Evolutionary conservation across 53 echinoderm and acorn worm genomes (phyloP), one percentile per base, ranked within the genome.

Genomic region (Patiria pectinifera): DNA sequence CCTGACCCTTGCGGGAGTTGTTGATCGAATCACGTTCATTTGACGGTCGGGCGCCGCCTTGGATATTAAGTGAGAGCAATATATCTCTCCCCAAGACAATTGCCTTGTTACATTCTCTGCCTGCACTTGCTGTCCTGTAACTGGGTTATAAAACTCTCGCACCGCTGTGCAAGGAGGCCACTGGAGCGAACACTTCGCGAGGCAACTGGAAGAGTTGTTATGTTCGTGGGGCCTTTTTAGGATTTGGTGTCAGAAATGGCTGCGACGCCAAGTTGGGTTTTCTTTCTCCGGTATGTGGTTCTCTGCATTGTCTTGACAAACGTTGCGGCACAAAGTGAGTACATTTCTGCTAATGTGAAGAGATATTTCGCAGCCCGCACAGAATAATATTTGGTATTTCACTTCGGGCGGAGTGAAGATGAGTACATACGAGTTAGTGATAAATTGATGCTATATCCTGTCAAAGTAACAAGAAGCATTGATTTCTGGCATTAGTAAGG

Each of bases 271-370:
- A 66, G 6, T 46, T 0, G 23, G 45, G 12, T 6, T 53, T 63
- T 12, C 23, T 69, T 66, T 22, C 43, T 49, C 18, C 46, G 46
- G 80, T 90, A 45, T 80, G 25, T 15, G 23, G 15, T 90, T 9
- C 23, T 81, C 26, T 81, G 66, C 81, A 60, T 90, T 48, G 69
- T 90, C 59, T 43, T 80, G 80, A 90, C 90, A 71, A 90, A 63
- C 23, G 70, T n/a, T 26, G 35, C 43, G n/a, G 80, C 81, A 59
- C 63, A 78, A 58, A 90, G 90, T 90, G 81, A 90, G 90, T 90
- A 74, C 1, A 79, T 19, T 26, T 58, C 26, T 35, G 35, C 35
- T 48, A 46, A 74, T 15, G 45, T 22, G 12, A 66, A 16, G 15
- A 6, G 13, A 66, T 7, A 11, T 16, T 66, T 2, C 53, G 2